phyloP scores from a whole-genome alignment of 2,797 vertebrate genomes.

The Pelobates cultripes region DNA sequence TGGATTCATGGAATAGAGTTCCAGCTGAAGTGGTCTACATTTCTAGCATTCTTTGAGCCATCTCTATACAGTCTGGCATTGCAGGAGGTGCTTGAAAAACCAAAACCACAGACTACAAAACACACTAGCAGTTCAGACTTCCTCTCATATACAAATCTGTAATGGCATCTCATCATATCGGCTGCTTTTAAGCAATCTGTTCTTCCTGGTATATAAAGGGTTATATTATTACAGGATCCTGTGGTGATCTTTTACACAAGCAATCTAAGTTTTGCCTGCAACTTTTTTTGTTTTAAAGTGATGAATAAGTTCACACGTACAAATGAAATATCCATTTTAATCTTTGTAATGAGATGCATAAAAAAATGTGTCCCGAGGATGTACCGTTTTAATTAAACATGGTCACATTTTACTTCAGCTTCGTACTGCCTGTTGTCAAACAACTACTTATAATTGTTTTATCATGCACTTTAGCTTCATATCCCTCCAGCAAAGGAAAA shows the following conservation, averaged over 20 bases:
- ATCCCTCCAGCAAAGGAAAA: conserved; percentile 15
- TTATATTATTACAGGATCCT: neutral
- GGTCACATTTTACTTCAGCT: conserved; percentile 19
- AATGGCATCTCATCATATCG: no score
- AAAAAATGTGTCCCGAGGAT: conserved; percentile 37
- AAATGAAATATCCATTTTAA: conserved; percentile 41
- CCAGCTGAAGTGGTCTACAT: no score
- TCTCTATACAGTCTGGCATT: no score
- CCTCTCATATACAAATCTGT: no score
- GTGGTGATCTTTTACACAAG: neutral
- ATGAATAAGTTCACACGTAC: neutral
- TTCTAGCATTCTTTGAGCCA: no score
- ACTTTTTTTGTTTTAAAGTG: neutral
- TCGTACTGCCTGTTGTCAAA: conserved; percentile 9
- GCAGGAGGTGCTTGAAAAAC: no score
- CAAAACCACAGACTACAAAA: no score
- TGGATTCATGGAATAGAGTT: no score
- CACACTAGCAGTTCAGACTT: no score
- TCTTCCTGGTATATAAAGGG: no score
- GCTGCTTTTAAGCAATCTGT: no score
- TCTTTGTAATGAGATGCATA: conserved; percentile 51
- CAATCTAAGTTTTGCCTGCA: neutral
- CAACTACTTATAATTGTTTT: conserved; percentile 19
- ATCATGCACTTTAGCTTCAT: conserved; percentile 19
- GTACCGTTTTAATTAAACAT: conserved; percentile 33